These are phyloP conservation scores for Bimastos eiseni DNA, from an alignment of 2,888 invertebrate species.

Conservation along the genomic window DNA sequence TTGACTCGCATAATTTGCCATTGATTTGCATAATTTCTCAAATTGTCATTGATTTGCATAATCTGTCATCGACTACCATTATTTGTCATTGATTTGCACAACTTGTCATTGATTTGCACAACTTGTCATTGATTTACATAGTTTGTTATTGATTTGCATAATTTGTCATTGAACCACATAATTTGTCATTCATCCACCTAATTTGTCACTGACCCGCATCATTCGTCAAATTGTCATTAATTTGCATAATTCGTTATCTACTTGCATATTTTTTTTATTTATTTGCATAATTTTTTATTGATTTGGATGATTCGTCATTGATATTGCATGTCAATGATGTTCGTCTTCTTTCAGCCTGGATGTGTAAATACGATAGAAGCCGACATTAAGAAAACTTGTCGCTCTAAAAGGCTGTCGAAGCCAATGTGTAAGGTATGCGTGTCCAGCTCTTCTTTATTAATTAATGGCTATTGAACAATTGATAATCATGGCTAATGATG, in stretches of 20 bases:
- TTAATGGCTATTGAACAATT: neutral
- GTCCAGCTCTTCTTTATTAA: neutral
- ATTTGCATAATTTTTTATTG: neutral
- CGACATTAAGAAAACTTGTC: constrained; percentile 91
- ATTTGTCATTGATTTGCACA: constrained; percentile 26
- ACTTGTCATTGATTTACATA: neutral
- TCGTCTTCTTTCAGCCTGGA: constrained; percentile 75
- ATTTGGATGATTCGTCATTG: neutral
- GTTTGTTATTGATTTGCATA: neutral
- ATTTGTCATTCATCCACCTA: no score
- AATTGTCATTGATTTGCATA: neutral
- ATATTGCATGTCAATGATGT: neutral
- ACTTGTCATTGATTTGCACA: neutral
- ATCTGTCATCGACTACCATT: no score
- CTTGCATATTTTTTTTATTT: no score
- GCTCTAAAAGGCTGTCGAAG: constrained; percentile 64
- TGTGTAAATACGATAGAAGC: constrained; percentile 98
- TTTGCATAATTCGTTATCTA: neutral
- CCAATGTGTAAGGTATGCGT: constrained; percentile 44
- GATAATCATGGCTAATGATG: neutral
- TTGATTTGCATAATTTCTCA: no score
- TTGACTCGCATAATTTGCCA: no score
- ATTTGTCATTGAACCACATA: no score
- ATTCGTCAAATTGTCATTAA: no score
- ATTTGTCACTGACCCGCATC: neutral